Evolutionary conservation across 1,140 invertebrate genomes (phyloP).

Genomic region (Ceratosolen solmsi): DNA sequence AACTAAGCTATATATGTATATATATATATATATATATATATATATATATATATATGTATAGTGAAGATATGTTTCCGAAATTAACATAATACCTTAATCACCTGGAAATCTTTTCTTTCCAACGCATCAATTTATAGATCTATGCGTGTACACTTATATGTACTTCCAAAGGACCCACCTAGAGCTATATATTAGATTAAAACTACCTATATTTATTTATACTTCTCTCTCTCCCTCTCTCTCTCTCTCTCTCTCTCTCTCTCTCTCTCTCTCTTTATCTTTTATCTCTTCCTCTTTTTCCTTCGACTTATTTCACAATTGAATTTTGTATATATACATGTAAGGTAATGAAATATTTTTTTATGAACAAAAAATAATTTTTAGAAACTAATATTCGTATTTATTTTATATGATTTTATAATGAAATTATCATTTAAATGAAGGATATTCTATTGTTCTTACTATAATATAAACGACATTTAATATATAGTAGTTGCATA

Average conservation of each 20-base stretch:
- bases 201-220: constrained; percentile 42
- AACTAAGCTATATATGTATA: neutral
- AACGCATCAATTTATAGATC: constrained; percentile 12
- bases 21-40: neutral
- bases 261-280: neutral
- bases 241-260: neutral
- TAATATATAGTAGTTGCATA: too few relatives aligned
- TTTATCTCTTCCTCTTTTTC: neutral
- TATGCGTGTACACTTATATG: neutral
- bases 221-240: constrained; percentile 2
- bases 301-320: neutral
- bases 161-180: neutral
- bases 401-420: too few relatives aligned
- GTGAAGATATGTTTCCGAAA: constrained; percentile 27
- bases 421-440: too few relatives aligned
- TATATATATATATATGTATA: constrained; percentile 15
- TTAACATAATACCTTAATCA: constrained; percentile 52
- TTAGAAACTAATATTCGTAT: too few relatives aligned
- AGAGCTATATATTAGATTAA: constrained; percentile 47
- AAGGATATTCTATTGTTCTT: too few relatives aligned
- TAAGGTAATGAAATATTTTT: neutral
- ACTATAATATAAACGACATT: too few relatives aligned
- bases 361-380: too few relatives aligned
- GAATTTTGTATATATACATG: constrained; percentile 2
- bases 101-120: constrained; percentile 33